Percentiles rank a stretch among this genome's conserved stretches.
These are phyloP conservation scores for Argopecten irradians DNA, from an alignment of 1,140 invertebrate species.

Conservation along the genomic window DNA sequence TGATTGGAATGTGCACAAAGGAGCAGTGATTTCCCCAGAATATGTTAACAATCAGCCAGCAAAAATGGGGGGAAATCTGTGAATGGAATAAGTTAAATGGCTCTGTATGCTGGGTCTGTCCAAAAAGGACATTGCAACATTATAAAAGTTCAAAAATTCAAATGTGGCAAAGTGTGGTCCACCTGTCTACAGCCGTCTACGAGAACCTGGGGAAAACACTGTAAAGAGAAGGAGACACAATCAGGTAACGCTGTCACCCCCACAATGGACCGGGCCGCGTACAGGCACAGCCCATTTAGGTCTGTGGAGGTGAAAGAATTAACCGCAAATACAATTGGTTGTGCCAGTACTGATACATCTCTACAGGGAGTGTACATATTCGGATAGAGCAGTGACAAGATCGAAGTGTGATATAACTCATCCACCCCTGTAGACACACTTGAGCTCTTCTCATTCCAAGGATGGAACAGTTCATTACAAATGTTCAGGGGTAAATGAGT, in stretches of 20 bases:
- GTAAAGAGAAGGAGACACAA: constrained; percentile 48
- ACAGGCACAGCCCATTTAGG: background rate
- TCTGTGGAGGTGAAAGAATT: constrained; percentile 1
- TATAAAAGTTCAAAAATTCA: background rate
- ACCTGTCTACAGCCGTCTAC: constrained; percentile 41
- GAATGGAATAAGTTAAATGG: constrained; percentile 22
- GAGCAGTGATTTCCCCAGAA: constrained; percentile 20
- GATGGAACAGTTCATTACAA: too few species aligned
- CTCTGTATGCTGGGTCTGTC: background rate
- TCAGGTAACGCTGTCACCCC: background rate
- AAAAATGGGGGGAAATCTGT: constrained; percentile 10
- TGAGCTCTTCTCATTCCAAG: too few species aligned
- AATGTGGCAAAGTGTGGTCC: constrained; percentile 3
- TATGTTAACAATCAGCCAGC: constrained; percentile 2
- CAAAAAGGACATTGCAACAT: background rate
- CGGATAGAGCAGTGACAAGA: background rate
- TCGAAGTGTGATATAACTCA: background rate
- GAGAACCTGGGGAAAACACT: constrained; percentile 52
- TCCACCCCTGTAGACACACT: too few species aligned
- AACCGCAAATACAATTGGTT: background rate
- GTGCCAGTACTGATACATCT: background rate
- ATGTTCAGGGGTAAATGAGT: too few species aligned
- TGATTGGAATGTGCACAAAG: constrained; percentile 16
- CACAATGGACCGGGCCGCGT: background rate
- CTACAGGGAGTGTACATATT: background rate